Conservation (phyloP, 1,140 invertebrate species). For the Plutomurus gul region DNA sequence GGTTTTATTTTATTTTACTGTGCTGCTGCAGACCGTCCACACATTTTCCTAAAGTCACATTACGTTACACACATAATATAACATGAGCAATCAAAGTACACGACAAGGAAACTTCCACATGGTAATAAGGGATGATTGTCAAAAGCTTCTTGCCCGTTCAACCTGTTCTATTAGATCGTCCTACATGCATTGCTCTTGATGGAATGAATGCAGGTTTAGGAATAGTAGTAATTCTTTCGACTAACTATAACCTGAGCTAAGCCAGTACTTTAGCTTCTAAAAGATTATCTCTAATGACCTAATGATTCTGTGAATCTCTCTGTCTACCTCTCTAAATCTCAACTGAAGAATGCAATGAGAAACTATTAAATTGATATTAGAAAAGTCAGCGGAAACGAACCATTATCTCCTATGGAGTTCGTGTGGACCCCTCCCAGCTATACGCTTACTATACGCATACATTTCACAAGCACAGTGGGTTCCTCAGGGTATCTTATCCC, state of each 20-base stretch:
- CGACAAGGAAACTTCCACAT: neutral
- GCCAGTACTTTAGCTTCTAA: neutral
- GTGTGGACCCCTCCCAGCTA: conserved; percentile 47
- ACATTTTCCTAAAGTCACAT: too few species aligned
- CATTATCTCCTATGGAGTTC: conserved; percentile 49
- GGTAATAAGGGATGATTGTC: conserved; percentile 37
- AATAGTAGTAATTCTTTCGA: neutral
- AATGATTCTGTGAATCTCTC: conserved; percentile 49
- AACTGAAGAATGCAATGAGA: conserved; percentile 47
- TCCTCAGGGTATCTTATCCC: neutral
- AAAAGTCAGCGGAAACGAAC: conserved; percentile 49
- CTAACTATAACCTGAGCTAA: too few species aligned
- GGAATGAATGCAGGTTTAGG: neutral
- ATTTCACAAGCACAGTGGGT: neutral
- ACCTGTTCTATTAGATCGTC: conserved; percentile 23
- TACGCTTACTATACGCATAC: conserved; percentile 19
- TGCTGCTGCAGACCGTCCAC: too few species aligned
- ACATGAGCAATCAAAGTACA: neutral
- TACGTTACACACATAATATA: neutral
- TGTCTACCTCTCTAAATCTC: neutral
- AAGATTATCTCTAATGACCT: conserved; percentile 51
- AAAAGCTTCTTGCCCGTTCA: conserved; percentile 3
- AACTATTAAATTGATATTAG: conserved; percentile 50
- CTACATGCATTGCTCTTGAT: neutral
- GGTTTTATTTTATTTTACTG: too few species aligned